A percentile compares a stretch with the other conserved stretches of the same genome.
These are phyloP conservation scores for Hypsopygia costalis DNA, from an alignment of 2,888 invertebrate species.

Conservation along the genomic window DNA sequence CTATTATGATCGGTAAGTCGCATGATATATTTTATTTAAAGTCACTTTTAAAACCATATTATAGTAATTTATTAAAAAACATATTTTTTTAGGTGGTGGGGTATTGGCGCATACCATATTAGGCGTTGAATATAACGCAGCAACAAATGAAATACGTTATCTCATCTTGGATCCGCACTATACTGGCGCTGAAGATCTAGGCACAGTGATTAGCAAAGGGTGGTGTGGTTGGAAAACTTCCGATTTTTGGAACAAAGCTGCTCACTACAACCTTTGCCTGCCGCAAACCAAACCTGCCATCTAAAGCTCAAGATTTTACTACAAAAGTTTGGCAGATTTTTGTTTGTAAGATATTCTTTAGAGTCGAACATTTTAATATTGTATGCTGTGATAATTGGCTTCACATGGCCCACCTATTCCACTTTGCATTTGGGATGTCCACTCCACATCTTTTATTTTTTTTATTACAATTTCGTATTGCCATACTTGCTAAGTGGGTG, in stretches of 20 bases:
- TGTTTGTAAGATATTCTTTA: neutral
- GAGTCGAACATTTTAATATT: neutral
- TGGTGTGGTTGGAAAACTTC: slow-evolving; percentile 99
- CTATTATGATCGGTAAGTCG: slow-evolving; percentile 98
- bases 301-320: slow-evolving; percentile 24
- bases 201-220: slow-evolving; percentile 88
- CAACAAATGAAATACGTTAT: slow-evolving; percentile 90
- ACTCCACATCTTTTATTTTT: neutral
- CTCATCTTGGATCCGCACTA: slow-evolving; percentile 99
- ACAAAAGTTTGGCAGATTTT: neutral
- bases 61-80: no score
- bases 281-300: slow-evolving; percentile 82
- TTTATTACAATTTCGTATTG: neutral
- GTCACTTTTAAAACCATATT: no score
- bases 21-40: no score
- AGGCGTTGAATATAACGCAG: slow-evolving; percentile 93
- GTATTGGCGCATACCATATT: slow-evolving; percentile 98
- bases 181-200: slow-evolving; percentile 92
- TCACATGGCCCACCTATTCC: slow-evolving; percentile 16
- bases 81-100: slow-evolving; percentile 88
- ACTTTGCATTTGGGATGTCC: slow-evolving; percentile 15
- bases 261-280: slow-evolving; percentile 98
- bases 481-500: neutral
- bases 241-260: slow-evolving; percentile 96
- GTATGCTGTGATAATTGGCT: slow-evolving; percentile 23